Base-by-base conservation (phyloP, 1,140 invertebrate genomes). In the Araneus ventricosus region DNA sequence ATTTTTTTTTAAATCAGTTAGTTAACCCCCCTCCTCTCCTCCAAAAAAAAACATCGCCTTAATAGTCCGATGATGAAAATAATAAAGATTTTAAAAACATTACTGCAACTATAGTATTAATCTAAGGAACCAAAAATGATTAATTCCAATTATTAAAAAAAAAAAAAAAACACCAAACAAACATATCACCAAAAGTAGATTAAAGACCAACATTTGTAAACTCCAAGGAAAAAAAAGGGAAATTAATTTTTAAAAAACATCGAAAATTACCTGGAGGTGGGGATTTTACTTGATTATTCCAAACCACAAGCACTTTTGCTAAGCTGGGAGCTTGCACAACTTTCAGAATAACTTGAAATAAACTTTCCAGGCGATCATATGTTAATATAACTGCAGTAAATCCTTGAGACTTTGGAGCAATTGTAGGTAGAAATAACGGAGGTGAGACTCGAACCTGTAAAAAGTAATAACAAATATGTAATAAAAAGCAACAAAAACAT, bases 311-410 rank as follows among this genome's bases (percentile, higher is more conserved):
- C 94, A 99, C 97, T 96, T 98, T 98, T 90, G 97, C 97, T 4
- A 99, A 95, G 95, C 98, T 98, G 63, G 98, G 98, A 75, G 98
- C 98, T 94, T 97, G 96, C 0, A 97, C 96, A 87, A 99, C 95
- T 95, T 97, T 97, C 94, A 97, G 96, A 85, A 99, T 97, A 20
- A 99, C 96, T 63, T 97, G 96, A 95, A 98, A 98, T n/a, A 99
- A 96, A 95, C 98, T 98, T 92, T 98, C 97, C n/a, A 98, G 96
- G 82, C 98, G 96, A 95, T 99, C 98, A 94, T 98, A 99, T 2
- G 98, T 98, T 88, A 99, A 96, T 94, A 99, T 97, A 90, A 99
- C 98, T 75, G 98, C 98, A 34, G 98, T 99, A 95, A 99, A 99
- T 67, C 99, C 99, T 94, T 97, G 97, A 30, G 97, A 88, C 95